Percentiles rank a stretch among this genome's conserved stretches.
phyloP scores from a whole-genome alignment of 2,113 vertebrate species.

The Istiophorus platypterus region DNA sequence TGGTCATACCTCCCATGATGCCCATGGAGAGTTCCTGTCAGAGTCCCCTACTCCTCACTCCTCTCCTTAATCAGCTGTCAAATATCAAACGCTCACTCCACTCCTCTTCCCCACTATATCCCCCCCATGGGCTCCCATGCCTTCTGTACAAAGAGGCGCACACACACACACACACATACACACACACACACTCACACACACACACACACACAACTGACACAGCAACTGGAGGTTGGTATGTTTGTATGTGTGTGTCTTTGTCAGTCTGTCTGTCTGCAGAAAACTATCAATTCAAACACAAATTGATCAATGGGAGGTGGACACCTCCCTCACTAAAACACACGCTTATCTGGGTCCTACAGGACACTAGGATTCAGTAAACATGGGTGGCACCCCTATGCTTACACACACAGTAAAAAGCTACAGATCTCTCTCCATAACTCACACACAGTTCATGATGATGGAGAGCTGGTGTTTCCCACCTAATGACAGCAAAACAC shows the following conservation, averaged over 20 bases:
- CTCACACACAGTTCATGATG: conserved; percentile 66
- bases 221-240: background rate
- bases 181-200: background rate
- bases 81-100: conserved; percentile 69
- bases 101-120: conserved; percentile 27
- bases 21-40: conserved; percentile 73
- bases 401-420: conserved; percentile 15
- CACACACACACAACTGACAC: conserved; percentile 21
- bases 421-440: conserved; percentile 38
- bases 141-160: background rate
- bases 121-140: conserved; percentile 36
- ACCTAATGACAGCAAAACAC: conserved; percentile 75
- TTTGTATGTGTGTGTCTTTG: background rate
- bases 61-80: conserved; percentile 80
- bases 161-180: background rate
- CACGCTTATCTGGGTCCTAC: background rate
- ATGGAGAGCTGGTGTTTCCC: conserved; percentile 72
- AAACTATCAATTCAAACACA: conserved; percentile 11
- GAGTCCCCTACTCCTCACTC: conserved; percentile 67
- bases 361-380: conserved; percentile 4
- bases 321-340: conserved; percentile 3
- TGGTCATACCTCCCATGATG: conserved; percentile 68
- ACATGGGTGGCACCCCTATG: conserved; percentile 24
- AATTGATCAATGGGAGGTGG: conserved; percentile 10
- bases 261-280: background rate